Conservation (phyloP, 1,140 invertebrate genomes). For the Leptinotarsa lineolata region DNA sequence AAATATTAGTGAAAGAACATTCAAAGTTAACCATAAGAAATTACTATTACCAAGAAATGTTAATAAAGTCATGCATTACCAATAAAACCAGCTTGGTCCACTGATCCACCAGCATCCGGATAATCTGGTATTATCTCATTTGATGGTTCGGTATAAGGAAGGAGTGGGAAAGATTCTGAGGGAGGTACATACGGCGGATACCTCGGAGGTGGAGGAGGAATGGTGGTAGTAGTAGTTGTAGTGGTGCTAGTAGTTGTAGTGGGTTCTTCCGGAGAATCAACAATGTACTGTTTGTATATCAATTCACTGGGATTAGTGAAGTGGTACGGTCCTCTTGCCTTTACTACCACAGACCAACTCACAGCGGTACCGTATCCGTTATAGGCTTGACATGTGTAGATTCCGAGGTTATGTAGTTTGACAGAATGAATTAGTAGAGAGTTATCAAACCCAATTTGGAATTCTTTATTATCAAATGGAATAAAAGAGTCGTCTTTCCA, state of each 20-base stretch:
- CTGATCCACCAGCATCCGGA: slow-evolving; percentile 16
- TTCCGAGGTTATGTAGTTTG: slow-evolving; percentile 71
- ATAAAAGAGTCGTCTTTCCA: slow-evolving; percentile 75
- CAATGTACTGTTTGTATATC: slow-evolving; percentile 61
- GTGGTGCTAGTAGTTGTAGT: slow-evolving; percentile 36
- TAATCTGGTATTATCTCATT: slow-evolving; percentile 34
- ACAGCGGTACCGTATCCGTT: slow-evolving; percentile 79
- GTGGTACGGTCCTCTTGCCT: slow-evolving; percentile 68
- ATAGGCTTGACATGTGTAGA: slow-evolving; percentile 87
- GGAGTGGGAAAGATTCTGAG: slow-evolving; percentile 34
- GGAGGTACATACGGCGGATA: slow-evolving; percentile 33
- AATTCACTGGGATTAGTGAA: slow-evolving; percentile 58
- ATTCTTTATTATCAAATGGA: slow-evolving; percentile 70
- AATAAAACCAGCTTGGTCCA: slow-evolving; percentile 15
- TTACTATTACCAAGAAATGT: neutral
- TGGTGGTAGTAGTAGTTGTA: slow-evolving; percentile 16
- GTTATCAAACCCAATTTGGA: slow-evolving; percentile 75
- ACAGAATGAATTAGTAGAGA: slow-evolving; percentile 75
- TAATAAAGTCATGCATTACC: slow-evolving; percentile 18
- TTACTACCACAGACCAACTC: slow-evolving; percentile 73
- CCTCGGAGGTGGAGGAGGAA: neutral
- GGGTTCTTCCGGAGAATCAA: slow-evolving; percentile 57
- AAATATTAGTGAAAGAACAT: no score
- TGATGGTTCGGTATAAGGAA: slow-evolving; percentile 35
- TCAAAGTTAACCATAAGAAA: neutral